phyloP scores from a whole-genome alignment of 2,113 vertebrate species.

The Lepus europaeus region DNA sequence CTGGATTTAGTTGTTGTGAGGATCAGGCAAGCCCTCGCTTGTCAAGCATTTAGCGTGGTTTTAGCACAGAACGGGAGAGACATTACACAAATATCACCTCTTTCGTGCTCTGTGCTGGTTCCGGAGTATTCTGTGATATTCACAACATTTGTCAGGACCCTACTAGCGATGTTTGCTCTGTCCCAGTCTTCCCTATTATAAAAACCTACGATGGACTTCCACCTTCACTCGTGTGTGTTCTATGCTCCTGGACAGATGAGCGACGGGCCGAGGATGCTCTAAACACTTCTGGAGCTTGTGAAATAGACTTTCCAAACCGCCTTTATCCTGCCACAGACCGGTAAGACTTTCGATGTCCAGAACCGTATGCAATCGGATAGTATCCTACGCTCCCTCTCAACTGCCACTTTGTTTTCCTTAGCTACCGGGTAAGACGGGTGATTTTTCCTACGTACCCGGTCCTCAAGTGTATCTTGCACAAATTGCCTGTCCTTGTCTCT shows the following conservation, averaged over 20 bases:
- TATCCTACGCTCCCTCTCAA: neutral
- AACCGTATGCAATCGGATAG: fast-evolving
- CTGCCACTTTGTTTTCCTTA: neutral
- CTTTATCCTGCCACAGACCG: neutral
- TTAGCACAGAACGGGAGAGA: neutral
- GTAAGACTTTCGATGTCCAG: neutral
- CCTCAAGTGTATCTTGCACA: neutral
- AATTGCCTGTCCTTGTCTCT: neutral
- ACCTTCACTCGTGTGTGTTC: neutral
- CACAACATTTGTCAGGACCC: neutral
- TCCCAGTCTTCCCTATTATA: neutral
- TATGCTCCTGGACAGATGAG: neutral
- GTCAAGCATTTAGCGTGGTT: too few relatives aligned
- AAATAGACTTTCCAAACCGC: neutral
- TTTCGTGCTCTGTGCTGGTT: neutral
- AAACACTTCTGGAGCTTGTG: neutral
- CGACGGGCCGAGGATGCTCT: neutral
- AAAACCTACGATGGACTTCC: neutral
- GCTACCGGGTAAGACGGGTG: neutral
- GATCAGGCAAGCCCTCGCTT: neutral
- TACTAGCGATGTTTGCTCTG: neutral
- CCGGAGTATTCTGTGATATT: neutral
- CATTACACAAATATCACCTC: fast-evolving
- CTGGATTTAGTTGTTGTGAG: neutral
- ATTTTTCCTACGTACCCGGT: neutral